Evolutionary conservation across 1,140 invertebrate species (phyloP), one percentile per base, ranked within the genome.

Genomic region (Drosophila mauritiana): DNA sequence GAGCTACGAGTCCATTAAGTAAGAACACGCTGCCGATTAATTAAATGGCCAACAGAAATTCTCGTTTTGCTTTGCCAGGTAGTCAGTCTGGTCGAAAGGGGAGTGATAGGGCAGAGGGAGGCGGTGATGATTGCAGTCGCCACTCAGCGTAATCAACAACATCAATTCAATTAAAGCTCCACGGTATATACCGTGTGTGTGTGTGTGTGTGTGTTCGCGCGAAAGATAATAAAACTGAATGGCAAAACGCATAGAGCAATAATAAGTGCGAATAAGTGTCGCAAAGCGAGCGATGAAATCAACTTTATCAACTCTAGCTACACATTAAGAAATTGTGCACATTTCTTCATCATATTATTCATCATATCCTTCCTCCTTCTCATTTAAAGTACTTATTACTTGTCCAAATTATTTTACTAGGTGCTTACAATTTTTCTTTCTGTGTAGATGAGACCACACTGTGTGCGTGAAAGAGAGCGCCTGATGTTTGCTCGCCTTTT

Each of bases 121-220:
- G 15, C 7, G 40, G 43, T 54, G 78, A 77, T 54, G 78, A 77
- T 64, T 80, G 59, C 79, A 80, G 62, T 79, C 77, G 56, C 45
- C 59, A 57, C 53, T 75, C 51, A 72, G 22, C 63, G 62, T 82
- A 78, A 82, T 74, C 80, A 58, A 51, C 74, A 79, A 84, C 55
- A 80, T 68, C 78, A 86, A 74, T 74, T 78, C 63, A 86, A 81
- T 85, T 78, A 78, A 81, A 86, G 64, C 68, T 25, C 13, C 31
- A 22, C 7, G 46, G 45, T 17, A 49, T 11, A 11, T 13, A 15
- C 12, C 15, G 15, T 7, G 27, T 31, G 27, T 27, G 27, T 7
- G 5, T n/a, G n/a, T 48, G 8, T 56, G 15, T 48, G 65, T 48
- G 49, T 58, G 46, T 43, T 48, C 36, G 17, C 49, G 75, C 36